Base-by-base conservation (phyloP, 1,140 invertebrate species). In the Papilio polytes region DNA sequence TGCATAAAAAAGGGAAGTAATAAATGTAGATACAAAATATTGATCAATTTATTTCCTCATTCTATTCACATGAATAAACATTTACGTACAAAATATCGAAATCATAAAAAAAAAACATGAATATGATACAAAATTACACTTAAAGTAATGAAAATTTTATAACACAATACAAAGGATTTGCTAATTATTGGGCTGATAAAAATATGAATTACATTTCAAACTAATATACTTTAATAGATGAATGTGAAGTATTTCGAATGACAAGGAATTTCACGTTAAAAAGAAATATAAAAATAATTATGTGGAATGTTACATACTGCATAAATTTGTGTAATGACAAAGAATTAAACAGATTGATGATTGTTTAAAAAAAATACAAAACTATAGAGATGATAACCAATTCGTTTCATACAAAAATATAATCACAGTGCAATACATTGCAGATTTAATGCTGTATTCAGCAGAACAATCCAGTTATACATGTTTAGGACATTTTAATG, bases 1-100 rank as follows among this genome's bases (percentile, higher is more conserved):
- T 63, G 59, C 59, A 26, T 63, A 46, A 46, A 74, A 44, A 77
- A 48, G 74, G 74, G 26, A 77, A 53, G 74, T 53, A 53, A 53
- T 77, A 53, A 77, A 77, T 77, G 15, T 77, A 84, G 77, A 76
- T 92, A 92, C 87, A 94, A 92, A 88, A 88, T 88, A 94, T 91
- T 87, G 87, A 91, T 92, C 90, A 86, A 89, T 94, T 92, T 94
- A 92, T 92, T 92, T 88, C 80, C 87, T 92, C 85, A 89, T 91
- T 92, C 86, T 91, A 91, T 90, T 91, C 87, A 90, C 86, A 89
- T 86, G 87, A 91, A 89, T 91, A 88, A 91, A 90, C 84, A 86
- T 85, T 88, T 85, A 88, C 84, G 86, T 85, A 87, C 85, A 87
- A 88, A 88, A 86, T 87, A 88, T 80, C 86, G 81, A 88, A 85